Evolutionary conservation across 2,797 vertebrate genomes (phyloP), one percentile per base, ranked within the genome.

Genomic region (Enteromius trimaculatus): DNA sequence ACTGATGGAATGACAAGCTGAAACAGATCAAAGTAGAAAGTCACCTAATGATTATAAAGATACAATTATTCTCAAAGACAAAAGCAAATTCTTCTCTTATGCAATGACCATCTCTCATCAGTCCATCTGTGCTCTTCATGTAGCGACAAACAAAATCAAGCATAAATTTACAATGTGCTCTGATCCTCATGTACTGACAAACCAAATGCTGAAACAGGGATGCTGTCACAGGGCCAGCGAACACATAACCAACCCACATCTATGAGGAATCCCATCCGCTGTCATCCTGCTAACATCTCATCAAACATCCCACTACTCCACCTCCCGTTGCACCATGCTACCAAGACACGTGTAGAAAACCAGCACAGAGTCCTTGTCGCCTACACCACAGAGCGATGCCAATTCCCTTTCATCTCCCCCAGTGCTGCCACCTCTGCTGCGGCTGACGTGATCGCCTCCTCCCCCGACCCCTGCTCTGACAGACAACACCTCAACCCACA

Each of bases 401-500:
- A 92, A 91, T 92, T 92, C 91, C 90, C 91, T 86, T 90, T 69
- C 88, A 77, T 86, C 86, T 91, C 92, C 92, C 90, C 93, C 92
- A 92, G 94, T 90, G 84, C 85, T 13, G 44, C 91, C 91, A 75
- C 93, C 93, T 90, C 88, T 89, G 77, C 74, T 65, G 70, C 14
- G 90, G 87, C 89, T 94, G 94, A 95, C 92, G 93, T 92, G 93
- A 90, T 91, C 83, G 81, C 88, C 81, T 37, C 62, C 77, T 37
- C 64, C 49, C 29, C 34, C 77, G 68, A 76, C 72, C 62, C 55
- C 70, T 51, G 77, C 34, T 81, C 71, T 76, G 26, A 82, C 89
- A 93, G 90, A 94, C 87, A 90, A 92, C 92, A 93, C 90, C 87
- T 91, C 93, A 90, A 91, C 93, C 94, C 93, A 95, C 94, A 93